Conservation (phyloP, 2,888 invertebrate genomes). For the Lacanobia wlatinum region DNA sequence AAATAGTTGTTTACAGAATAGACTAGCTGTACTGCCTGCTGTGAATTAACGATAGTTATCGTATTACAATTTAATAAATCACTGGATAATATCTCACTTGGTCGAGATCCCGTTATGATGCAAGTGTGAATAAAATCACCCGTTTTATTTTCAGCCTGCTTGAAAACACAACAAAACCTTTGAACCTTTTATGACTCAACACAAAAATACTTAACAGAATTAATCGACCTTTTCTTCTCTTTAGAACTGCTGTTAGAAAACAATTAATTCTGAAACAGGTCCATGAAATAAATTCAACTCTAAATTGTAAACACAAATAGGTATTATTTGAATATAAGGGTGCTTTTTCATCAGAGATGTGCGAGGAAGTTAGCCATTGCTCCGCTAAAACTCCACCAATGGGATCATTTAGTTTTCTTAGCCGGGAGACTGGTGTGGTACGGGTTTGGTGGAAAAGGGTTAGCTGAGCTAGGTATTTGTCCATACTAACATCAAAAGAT, state of each 20-base stretch:
- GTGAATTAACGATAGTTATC: no score
- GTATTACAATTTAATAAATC: no score
- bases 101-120: not conserved
- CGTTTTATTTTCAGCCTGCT: not conserved
- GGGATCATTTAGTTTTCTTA: no score
- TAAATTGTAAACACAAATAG: constrained; percentile 52
- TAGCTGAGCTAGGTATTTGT: no score
- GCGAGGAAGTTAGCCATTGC: no score
- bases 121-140: not conserved
- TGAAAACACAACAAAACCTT: constrained; percentile 3
- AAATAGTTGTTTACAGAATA: no score
- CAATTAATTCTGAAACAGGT: constrained; percentile 49
- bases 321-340: constrained; percentile 52
- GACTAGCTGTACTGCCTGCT: no score
- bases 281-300: constrained; percentile 50
- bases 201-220: constrained; percentile 21
- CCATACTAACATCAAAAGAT: no score
- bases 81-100: no score
- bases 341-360: not conserved
- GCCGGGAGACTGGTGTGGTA: no score
- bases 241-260: constrained; percentile 21
- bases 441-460: no score
- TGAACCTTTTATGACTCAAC: constrained; percentile 9
- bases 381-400: not conserved
- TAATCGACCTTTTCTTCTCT: constrained; percentile 11